Evolutionary conservation across 1,140 invertebrate species (phyloP), one percentile per base, ranked within the genome.

Genomic region (Stratiolaelaps scimitus): DNA sequence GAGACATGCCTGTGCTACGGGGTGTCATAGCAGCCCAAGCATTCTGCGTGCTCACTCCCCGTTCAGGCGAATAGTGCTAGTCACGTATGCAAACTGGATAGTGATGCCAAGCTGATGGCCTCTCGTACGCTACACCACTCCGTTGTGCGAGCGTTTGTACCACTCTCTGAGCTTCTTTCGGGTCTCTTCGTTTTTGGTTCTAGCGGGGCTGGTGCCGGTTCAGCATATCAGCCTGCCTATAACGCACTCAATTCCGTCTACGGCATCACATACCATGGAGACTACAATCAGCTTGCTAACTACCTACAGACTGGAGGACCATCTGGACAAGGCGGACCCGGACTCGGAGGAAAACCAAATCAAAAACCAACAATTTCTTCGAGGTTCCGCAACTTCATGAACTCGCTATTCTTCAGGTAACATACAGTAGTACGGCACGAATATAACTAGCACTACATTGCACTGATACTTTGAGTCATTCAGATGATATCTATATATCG

Each of bases 251-350:
- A 60, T 60, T 60, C 53, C 23, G 53, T 60, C 10, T 60, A 60
- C 53, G 53, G 53, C 26, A 60, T 60, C 53, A 60, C 53, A 26
- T 60, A 60, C 53, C 53, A 60, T 26, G 53, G 53, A 26, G 53
- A 60, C 53, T 60, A 60, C 53, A 60, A 60, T 34, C 53, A 60
- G 34, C 26, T 60, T 15, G 53, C 53, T 34, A 60, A 60, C 53
- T 60, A 60, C 20, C 23, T 60, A 6, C 53, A 60, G 53, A 26
- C 53, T 1, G 53, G 53, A 17, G 34, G 53, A 17, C 26, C 53
- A 26, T n/a, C n/a, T n/a, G n/a, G n/a, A n/a, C n/a, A n/a, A n/a
- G 53, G 53, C 23, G 23, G 53, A 4, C 53, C 53, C 10, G 34
- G 34, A 40, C 10, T 40, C 4, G 34, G 34, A 10, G 26, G 26